Evolutionary conservation across 2,113 vertebrate genomes (phyloP), one percentile per base, ranked within the genome.

Genomic region (Anoura caudifer): DNA sequence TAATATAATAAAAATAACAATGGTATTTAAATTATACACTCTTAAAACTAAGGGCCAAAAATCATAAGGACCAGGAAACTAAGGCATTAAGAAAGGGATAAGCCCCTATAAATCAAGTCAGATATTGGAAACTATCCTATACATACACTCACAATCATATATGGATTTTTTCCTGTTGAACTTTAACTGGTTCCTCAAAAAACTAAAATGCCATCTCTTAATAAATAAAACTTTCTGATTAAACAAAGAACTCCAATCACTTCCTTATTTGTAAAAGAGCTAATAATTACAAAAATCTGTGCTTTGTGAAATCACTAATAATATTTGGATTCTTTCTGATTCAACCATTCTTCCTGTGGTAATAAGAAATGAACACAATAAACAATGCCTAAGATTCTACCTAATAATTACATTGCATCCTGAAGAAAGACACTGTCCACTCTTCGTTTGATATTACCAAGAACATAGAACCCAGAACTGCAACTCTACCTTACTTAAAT

Each of bases 331-430:
- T 88, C 22, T 91, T 87, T 67, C 56, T 70, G 19, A 93, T 43
- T 38, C 72, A 92, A 43, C 59, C 38, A 76, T 75, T 94, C 81
- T 92, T 95, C 41, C 54, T 31, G 26, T 70, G 10, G 13, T 69
- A 90, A 87, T 59, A 94, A 67, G 41, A 95, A 95, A 91, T 43
- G 36, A 94, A 90, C 81, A 90, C 3, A 94, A 59, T 50, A 94
- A 91, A 45, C 31, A 93, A 83, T 52, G 31, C 16, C 61, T 67
- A 72, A 77, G 28, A 94, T 61, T 12, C 22, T 50, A 77, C n/a
- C 72, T 56, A 31, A 4, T 76, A 89, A 72, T n/a, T 69, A 95
- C 17, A 38, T 5, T 45, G 26, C 47, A 93, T n/a, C 31, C 36
- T 76, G 24, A 88, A 36, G 52, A 94, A 93, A 84, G 31, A 52